phyloP scores from a whole-genome alignment of 2,888 invertebrate species.

The Hirtodrosophila trivittata region DNA sequence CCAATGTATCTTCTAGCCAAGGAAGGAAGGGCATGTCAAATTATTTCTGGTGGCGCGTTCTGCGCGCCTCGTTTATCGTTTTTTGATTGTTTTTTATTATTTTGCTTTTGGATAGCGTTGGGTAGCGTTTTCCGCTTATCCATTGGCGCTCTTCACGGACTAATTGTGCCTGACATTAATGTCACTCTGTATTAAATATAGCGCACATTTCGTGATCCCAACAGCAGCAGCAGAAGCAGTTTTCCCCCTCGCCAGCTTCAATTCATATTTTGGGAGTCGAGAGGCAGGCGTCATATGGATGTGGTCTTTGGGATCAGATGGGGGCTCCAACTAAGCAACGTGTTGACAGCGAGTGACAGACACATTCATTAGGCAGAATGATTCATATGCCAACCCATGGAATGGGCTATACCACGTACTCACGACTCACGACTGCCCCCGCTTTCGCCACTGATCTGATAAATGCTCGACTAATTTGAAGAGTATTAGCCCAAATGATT shows the following conservation, averaged over 20 bases:
- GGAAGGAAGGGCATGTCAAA: constrained; percentile 53
- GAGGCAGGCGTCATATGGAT: constrained; percentile 29
- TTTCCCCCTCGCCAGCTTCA: constrained; percentile 50
- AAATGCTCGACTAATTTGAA: constrained; percentile 60
- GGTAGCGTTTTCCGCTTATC: constrained; percentile 45
- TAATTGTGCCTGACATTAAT: constrained; percentile 74
- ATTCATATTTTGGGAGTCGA: constrained; percentile 66
- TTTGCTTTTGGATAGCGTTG: constrained; percentile 23
- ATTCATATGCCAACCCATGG: constrained; percentile 59
- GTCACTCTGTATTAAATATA: constrained; percentile 74
- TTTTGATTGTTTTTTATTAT: constrained; percentile 66
- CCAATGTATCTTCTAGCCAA: constrained; percentile 20
- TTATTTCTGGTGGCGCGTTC: constrained; percentile 60
- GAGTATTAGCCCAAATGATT: constrained; percentile 67
- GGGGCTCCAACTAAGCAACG: constrained; percentile 56
- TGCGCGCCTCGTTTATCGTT: constrained; percentile 61
- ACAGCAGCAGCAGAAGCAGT: constrained; percentile 17
- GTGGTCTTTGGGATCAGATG: constrained; percentile 30
- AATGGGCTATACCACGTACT: constrained; percentile 4
- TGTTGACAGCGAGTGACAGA: constrained; percentile 80
- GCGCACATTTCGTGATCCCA: constrained; percentile 43
- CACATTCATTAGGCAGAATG: constrained; percentile 76
- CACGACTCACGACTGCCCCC: not conserved
- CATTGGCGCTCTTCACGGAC: constrained; percentile 47
- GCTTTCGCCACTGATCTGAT: constrained; percentile 32